Percentiles rank a stretch among this genome's conserved stretches.
Conservation (phyloP, 2,113 vertebrate species). For the Sylvia atricapilla region DNA sequence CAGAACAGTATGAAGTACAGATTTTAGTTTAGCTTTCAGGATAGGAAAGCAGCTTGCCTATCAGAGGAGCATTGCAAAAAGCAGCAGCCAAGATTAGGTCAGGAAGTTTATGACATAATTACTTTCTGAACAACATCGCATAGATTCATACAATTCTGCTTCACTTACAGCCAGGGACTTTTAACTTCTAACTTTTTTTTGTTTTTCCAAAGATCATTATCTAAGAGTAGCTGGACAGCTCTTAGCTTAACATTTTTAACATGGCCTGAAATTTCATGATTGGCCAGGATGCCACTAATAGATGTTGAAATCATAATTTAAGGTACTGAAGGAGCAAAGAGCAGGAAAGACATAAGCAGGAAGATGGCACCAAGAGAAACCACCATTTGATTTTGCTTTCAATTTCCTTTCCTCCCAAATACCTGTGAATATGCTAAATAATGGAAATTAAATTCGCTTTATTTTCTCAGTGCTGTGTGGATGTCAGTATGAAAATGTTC, state of each 20-base stretch:
- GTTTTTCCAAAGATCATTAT: neutral
- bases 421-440: neutral
- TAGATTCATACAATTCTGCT: constrained; percentile 51
- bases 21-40: constrained; percentile 37
- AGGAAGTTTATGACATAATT: constrained; percentile 11
- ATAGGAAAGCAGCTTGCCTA: constrained; percentile 40
- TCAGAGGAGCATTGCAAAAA: constrained; percentile 40
- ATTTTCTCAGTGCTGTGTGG: neutral
- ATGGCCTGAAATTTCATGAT: neutral
- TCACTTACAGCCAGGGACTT: constrained; percentile 49
- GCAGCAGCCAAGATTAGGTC: constrained; percentile 48
- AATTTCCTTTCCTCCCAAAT: neutral
- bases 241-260: neutral
- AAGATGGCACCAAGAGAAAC: neutral
- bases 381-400: neutral
- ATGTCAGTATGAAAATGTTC: neutral
- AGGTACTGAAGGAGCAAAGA: constrained; percentile 17
- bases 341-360: neutral
- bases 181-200: neutral
- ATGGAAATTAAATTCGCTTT: neutral
- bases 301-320: neutral
- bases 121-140: constrained; percentile 27
- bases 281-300: neutral
- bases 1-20: neutral
- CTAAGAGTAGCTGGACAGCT: neutral